Evolutionary conservation across 2,113 vertebrate species (phyloP), one percentile per base, ranked within the genome.

Genomic region (Copsychus sechellarum): DNA sequence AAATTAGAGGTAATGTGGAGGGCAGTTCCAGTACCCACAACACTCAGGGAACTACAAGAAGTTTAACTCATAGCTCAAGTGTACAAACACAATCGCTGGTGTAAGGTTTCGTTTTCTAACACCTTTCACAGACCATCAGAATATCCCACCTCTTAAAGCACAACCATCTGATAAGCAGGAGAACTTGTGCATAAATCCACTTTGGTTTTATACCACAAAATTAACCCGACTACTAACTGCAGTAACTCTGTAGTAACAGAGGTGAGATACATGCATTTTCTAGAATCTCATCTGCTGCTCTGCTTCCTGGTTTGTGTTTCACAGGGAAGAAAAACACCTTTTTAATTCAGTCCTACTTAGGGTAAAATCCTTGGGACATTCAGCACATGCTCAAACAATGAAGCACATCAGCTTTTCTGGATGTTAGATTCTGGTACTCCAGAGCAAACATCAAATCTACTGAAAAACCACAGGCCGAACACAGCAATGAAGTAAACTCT

Each of bases 401-500:
- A 79, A 65, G 45, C 0, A 0, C 16, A n/a, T 23, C 26, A 12
- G 5, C 20, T 80, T 56, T 79, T 23, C 58, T 21, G 20, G 69
- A 53, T 2, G 2, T 42, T 71, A 8, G 11, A 33, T 60, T 74
- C 47, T 11, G 18, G n/a, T 3, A 64, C 25, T 28, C 24, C 40
- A 48, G 64, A 66, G 36, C 33, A 58, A 58, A 70, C 61, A 40
- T 1, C 13, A 78, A 62, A 34, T 33, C 56, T 5, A 19, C 47
- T 8, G 65, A 40, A 76, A 77, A 51, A 14, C 3, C 5, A 0
- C 0, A 13, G 33, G 2, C 43, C 3, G 8, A 40, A 47, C 21
- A 26, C 56, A 34, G 43, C 9, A 2, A 20, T 14, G 21, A 3
- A 14, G 13, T 33, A 12, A 70, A 50, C 29, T 19, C 60, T 4